Evolutionary conservation across 2,888 invertebrate genomes (phyloP).

Genomic region (Eupelmus urozonus): DNA sequence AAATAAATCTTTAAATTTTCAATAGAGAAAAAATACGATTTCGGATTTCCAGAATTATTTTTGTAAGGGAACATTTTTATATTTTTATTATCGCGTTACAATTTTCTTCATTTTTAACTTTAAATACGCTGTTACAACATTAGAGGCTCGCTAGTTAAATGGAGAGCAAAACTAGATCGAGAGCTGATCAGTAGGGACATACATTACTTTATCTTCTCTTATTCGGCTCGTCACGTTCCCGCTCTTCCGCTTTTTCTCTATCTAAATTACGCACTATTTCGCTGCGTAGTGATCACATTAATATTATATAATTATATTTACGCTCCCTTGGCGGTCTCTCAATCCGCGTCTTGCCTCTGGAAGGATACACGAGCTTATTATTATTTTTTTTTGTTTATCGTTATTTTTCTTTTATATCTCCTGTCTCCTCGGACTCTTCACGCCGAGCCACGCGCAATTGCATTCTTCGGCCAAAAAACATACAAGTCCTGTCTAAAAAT

Average conservation of each 20-base stretch:
- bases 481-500: slow-evolving; percentile 70
- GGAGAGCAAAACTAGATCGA: slow-evolving; percentile 60
- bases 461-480: slow-evolving; percentile 65
- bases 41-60: not conserved
- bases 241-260: slow-evolving; percentile 34
- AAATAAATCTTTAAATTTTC: too few species aligned
- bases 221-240: slow-evolving; percentile 24
- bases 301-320: slow-evolving; percentile 63
- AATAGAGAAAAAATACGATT: too few species aligned
- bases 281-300: slow-evolving; percentile 59
- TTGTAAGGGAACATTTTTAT: not conserved
- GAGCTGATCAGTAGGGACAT: slow-evolving; percentile 55
- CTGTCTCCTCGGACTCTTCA: slow-evolving; percentile 44
- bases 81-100: not conserved
- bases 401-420: slow-evolving; percentile 28
- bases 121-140: slow-evolving; percentile 51
- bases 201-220: slow-evolving; percentile 28
- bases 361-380: slow-evolving; percentile 57
- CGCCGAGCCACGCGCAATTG: slow-evolving; percentile 57
- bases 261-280: slow-evolving; percentile 59
- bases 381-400: slow-evolving; percentile 12
- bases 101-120: slow-evolving; percentile 31
- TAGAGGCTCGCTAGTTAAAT: slow-evolving; percentile 58
- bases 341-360: slow-evolving; percentile 60
- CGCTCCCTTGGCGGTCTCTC: slow-evolving; percentile 61